These are phyloP conservation scores for Eristalis arbustorum DNA, from an alignment of 2,888 invertebrate genomes.

Conservation along the genomic window DNA sequence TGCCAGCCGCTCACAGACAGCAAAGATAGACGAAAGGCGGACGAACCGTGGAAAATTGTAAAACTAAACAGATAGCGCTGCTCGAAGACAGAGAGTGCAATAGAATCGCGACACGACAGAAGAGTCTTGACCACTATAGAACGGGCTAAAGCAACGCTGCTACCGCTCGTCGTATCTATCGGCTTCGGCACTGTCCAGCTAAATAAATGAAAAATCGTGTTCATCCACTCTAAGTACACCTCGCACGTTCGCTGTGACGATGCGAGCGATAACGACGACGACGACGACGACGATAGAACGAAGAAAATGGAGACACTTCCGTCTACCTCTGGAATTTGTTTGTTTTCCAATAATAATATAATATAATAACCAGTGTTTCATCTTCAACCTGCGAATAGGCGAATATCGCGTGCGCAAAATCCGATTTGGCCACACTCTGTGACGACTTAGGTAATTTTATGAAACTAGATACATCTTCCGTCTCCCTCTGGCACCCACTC, in stretches of 20 bases:
- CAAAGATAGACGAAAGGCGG: neutral
- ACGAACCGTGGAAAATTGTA: neutral
- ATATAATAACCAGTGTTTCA: conserved; percentile 10
- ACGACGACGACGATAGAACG: neutral
- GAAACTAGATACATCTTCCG: conserved; percentile 22
- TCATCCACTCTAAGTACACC: neutral
- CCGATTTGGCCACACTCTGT: conserved; percentile 15
- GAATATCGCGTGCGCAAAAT: conserved; percentile 37
- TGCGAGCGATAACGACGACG: neutral
- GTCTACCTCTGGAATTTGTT: neutral
- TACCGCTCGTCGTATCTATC: neutral
- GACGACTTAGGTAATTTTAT: conserved; percentile 24
- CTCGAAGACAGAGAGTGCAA: neutral
- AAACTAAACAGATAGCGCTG: neutral
- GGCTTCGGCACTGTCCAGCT: neutral
- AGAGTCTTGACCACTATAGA: neutral
- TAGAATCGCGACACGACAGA: neutral
- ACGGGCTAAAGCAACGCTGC: neutral
- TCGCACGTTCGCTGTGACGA: neutral
- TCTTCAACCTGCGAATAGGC: neutral
- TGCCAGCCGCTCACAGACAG: neutral
- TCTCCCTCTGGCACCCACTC: neutral
- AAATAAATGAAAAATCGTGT: neutral
- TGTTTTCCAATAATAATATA: conserved; percentile 1
- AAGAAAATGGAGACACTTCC: neutral